Evolutionary conservation across 2,113 vertebrate genomes (phyloP), one percentile per base, ranked within the genome.

Genomic region (Triplophysa rosa): DNA sequence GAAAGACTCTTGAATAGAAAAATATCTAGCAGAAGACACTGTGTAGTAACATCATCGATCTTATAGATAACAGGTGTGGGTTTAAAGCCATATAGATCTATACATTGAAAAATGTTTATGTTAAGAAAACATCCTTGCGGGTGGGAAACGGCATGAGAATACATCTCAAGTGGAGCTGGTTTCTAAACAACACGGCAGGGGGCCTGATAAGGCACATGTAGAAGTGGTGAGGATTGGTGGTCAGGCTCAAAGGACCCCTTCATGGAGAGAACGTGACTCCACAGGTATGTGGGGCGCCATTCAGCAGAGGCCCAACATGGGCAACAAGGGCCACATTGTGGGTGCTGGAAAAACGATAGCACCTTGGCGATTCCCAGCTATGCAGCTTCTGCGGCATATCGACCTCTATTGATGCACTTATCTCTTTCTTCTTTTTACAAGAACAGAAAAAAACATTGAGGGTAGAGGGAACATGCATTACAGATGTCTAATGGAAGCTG

Each of bases 291-390:
- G 21, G 59, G 69, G 21, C 33, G 58, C 59, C 74, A 62, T 82
- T 82, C 47, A 82, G 23, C 42, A 42, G 70, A 67, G 33, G 71
- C 67, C 45, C 65, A 64, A 52, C 45, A 71, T 45, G 67, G 67
- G 56, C 63, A 56, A 86, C 82, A 86, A 84, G 79, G 66, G 71
- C 77, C 62, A 77, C 77, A 84, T 84, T 86, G 84, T 86, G 80
- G 80, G 63, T n/a, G 58, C 49, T 77, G 73, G 67, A 65, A 77
- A 65, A 79, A 78, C 49, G 82, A 85, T 79, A 81, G 79, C 62
- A 49, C 67, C 62, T 37, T 59, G 6, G 42, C 42, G 21, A 64
- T 37, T 24, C 58, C 59, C 72, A 80, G 67, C 65, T 82, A 82
- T 71, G 77, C 67, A 49, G 79, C 67, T 80, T 72, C 75, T 13